Evolutionary conservation across 2,113 vertebrate species (phyloP).

Genomic region (Gnathonemus echidnorhynchus): DNA sequence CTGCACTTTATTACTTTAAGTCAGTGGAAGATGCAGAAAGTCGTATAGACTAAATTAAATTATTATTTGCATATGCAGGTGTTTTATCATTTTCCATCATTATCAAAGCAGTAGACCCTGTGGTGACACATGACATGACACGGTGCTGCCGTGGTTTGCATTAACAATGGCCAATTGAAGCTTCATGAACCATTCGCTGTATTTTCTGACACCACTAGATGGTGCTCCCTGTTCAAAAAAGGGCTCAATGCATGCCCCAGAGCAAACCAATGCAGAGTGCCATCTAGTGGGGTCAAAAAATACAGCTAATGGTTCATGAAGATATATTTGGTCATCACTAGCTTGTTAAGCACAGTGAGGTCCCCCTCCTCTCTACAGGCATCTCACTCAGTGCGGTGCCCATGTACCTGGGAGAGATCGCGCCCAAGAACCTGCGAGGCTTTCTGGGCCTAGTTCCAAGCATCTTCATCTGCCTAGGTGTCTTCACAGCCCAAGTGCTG

Average conservation of each 20-base stretch:
- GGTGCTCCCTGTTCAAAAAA: neutral
- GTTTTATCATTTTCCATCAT: neutral
- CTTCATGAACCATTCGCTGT: neutral
- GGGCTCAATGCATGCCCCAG: neutral
- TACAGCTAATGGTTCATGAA: too few species aligned
- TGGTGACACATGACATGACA: neutral
- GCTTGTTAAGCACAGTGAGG: neutral
- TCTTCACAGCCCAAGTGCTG: slow-evolving; percentile 75
- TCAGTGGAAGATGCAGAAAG: neutral
- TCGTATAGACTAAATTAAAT: neutral
- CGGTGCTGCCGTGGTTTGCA: neutral
- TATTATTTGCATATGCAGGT: neutral
- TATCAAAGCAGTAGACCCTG: neutral
- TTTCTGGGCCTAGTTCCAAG: slow-evolving; percentile 78
- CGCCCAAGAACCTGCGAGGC: slow-evolving; percentile 77
- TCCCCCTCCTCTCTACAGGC: slow-evolving; percentile 49
- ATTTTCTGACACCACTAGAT: neutral
- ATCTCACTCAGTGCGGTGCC: slow-evolving; percentile 81
- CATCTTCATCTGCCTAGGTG: slow-evolving; percentile 79
- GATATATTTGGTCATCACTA: too few species aligned
- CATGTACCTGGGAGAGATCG: slow-evolving; percentile 84
- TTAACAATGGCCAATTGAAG: neutral
- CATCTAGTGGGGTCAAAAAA: too few species aligned
- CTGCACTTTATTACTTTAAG: neutral
- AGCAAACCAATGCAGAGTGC: too few species aligned